Conservation (phyloP, 2,888 invertebrate genomes). For the Mesorhabditis sp. region DNA sequence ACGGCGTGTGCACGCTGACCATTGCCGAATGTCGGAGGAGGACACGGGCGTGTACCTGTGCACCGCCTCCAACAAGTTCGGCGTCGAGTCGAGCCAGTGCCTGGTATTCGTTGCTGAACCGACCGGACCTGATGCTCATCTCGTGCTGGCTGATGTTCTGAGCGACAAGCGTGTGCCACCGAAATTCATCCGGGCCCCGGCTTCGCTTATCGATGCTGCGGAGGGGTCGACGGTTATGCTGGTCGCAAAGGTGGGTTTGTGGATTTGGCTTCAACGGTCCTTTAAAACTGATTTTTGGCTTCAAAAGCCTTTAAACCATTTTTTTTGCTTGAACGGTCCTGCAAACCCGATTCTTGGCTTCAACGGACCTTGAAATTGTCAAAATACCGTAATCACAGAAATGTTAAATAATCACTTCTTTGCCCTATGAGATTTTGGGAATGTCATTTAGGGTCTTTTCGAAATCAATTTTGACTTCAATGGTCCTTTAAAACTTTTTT, state of each 20-base stretch:
- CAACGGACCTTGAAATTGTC: too few relatives aligned
- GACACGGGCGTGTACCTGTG: conserved; percentile 53
- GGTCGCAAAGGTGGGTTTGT: conserved; percentile 26
- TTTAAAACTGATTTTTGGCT: too few relatives aligned
- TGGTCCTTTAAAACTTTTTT: too few relatives aligned
- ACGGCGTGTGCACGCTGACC: conserved; percentile 36
- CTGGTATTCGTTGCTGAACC: conserved; percentile 44
- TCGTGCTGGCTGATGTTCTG: conserved; percentile 40
- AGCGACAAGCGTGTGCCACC: conserved; percentile 31
- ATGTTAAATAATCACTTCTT: too few relatives aligned
- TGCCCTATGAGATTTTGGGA: too few relatives aligned
- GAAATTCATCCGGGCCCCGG: conserved; percentile 40
- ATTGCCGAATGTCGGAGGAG: conserved; percentile 30
- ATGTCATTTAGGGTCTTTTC: too few relatives aligned
- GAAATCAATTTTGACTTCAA: too few relatives aligned
- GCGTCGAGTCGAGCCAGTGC: conserved; percentile 41
- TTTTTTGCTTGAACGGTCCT: too few relatives aligned
- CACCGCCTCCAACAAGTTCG: conserved; percentile 31
- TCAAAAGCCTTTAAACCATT: too few relatives aligned
- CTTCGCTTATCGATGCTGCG: conserved; percentile 36
- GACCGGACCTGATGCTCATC: conserved; percentile 44
- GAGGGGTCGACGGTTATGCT: conserved; percentile 45
- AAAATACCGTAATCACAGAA: too few relatives aligned
- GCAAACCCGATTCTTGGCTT: too few relatives aligned
- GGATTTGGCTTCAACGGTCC: not conserved